A percentile compares a stretch with the other conserved stretches of the same genome.
Conservation (phyloP, 2,797 vertebrate genomes). For the Acanthurus tractus region DNA sequence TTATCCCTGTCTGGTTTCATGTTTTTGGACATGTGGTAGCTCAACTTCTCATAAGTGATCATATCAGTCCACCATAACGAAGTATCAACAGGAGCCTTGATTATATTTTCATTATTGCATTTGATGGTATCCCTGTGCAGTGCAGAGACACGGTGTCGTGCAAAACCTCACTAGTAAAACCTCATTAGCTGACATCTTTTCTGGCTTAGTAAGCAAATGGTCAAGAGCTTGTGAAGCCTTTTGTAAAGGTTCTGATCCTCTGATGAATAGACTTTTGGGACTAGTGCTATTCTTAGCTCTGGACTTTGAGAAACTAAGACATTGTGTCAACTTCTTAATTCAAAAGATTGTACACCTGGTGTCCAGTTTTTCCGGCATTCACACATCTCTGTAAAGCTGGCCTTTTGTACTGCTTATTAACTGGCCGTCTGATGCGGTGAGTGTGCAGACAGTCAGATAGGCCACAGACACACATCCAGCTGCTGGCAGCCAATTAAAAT, state of each 20-base stretch:
- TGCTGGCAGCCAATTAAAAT: constrained; percentile 72
- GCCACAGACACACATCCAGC: constrained; percentile 58
- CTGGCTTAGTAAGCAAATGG: constrained; percentile 20
- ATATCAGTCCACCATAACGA: neutral
- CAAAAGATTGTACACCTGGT: constrained; percentile 66
- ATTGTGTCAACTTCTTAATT: constrained; percentile 59
- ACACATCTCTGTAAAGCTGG: constrained; percentile 45
- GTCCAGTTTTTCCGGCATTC: constrained; percentile 49
- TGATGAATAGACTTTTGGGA: constrained; percentile 23
- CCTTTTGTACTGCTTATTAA: constrained; percentile 69
- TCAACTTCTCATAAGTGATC: neutral
- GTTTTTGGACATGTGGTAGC: neutral
- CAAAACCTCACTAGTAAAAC: neutral
- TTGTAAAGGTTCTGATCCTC: constrained; percentile 19
- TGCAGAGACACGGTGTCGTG: neutral
- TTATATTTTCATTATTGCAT: constrained; percentile 10
- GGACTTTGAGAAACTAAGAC: constrained; percentile 34
- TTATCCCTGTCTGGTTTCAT: neutral
- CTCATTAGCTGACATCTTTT: neutral
- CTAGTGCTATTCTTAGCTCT: constrained; percentile 41
- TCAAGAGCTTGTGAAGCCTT: neutral
- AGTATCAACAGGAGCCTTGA: neutral
- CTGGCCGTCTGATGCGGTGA: constrained; percentile 40
- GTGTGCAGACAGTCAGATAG: constrained; percentile 55
- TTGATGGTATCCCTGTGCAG: neutral